Evolutionary conservation across 2,113 vertebrate genomes (phyloP), one percentile per base, ranked within the genome.

Genomic region (Lycaon pictus): DNA sequence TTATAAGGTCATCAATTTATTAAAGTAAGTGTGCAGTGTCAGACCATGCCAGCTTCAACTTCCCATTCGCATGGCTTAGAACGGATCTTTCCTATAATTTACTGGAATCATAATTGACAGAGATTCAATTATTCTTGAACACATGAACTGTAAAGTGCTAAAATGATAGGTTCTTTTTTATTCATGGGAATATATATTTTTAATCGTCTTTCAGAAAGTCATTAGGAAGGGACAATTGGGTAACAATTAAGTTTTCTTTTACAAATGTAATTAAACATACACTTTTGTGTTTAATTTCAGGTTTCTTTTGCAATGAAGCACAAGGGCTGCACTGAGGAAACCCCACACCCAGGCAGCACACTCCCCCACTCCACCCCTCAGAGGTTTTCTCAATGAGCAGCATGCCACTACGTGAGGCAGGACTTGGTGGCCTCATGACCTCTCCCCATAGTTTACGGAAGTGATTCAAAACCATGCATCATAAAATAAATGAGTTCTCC

Each of bases 171-270:
- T 25, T 82, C 71, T 85, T 77, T 91, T 48, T 91, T 58, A 86
- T 95, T 93, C 55, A 60, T 79, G 82, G 55, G 65, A 37, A 58
- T 83, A 43, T 92, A 77, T 95, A 93, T 93, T 85, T 93, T 93
- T 97, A 97, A 96, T 93, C 72, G 62, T 95, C 94, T 84, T 77
- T 93, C 51, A 77, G 92, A 88, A 89, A 92, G 96, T 95, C 94
- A 95, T 95, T 95, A 95, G 94, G 76, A 95, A 96, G 53, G 93
- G 89, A 62, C 82, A 92, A 48, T 88, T 91, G 93, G 76, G 55
- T 82, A 79, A 83, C 85, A 85, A 93, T 97, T 76, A 95, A 43
- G 62, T 83, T 95, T 96, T 56, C n/a, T 48, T 91, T 97, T 65
- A 85, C 92, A 96, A 58, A 53, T 60, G 71, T 88, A 85, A 96